Base-by-base conservation (phyloP, 2,113 vertebrate species). In the Meleagris gallopavo region DNA sequence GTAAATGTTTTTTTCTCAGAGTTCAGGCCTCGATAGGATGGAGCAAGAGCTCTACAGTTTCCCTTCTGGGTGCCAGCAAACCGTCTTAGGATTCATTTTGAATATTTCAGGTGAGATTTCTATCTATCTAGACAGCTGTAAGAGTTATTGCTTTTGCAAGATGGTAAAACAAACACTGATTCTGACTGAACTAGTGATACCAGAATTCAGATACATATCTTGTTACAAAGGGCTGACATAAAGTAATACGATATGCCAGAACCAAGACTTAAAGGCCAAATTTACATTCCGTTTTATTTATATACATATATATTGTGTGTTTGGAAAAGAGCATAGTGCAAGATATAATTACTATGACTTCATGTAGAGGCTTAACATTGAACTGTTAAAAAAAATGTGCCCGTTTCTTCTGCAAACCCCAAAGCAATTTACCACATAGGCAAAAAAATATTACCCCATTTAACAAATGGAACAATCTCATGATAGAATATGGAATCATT, bases 71-170 rank as follows among this genome's bases (percentile, higher is more conserved):
- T 75, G 84, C 64, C 90, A 73, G 82, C 86, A 89, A 89, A 87
- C 86, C 50, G 21, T 88, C 87, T 96, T 93, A 96, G 82, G 74
- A 95, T 96, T 97, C 96, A 85, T 96, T 95, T 89, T 88, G 86
- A 93, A 81, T 84, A 88, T 92, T 95, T 90, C 75, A 90, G 86
- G 73, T 95, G 96, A 95, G 97, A 96, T 96, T 94, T 94, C 74
- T 97, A 97, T 95, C 97, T 97, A 11, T 89, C 89, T 67, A 38
- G 95, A 95, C 96, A 96, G 95, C 88, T 94, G 90, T 92, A 95
- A 96, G 94, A 97, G 84, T 97, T 97, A 97, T 83, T 97, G 95
- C 93, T 97, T 97, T 96, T 96, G 86, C 72, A 90, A 97, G 94
- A 93, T 80, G 72, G 91, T 88, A 92, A 95, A 95, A 82, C 65